phyloP scores from a whole-genome alignment of 2,113 vertebrate species.

The Laterallus jamaicensis region DNA sequence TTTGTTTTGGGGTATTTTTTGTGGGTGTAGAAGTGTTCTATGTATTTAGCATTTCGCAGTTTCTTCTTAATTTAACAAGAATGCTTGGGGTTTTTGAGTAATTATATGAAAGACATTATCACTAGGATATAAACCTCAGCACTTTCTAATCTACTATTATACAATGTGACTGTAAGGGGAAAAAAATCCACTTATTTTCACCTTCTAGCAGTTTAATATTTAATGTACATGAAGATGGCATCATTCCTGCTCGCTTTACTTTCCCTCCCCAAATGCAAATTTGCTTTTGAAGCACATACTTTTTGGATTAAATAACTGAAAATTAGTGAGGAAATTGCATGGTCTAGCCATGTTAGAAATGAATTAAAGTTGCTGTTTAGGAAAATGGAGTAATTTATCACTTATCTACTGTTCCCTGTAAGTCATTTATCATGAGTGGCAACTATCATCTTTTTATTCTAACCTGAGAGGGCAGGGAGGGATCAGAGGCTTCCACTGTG shows the following conservation, averaged over 20 bases:
- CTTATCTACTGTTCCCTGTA: background rate
- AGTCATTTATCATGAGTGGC: constrained; percentile 4
- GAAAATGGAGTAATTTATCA: constrained; percentile 24
- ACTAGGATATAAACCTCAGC: background rate
- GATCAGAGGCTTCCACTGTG: background rate
- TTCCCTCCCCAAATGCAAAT: background rate
- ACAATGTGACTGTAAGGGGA: background rate
- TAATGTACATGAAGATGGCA: background rate
- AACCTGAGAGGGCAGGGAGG: background rate
- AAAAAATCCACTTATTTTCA: background rate
- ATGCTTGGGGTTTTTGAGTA: rapidly evolving
- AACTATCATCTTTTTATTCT: background rate
- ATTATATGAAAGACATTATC: background rate
- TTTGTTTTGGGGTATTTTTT: background rate
- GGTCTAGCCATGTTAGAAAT: background rate
- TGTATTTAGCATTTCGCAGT: background rate
- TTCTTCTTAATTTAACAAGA: background rate
- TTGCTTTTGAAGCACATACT: background rate
- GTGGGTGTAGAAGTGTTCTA: background rate
- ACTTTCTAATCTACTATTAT: background rate
- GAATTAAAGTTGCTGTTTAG: constrained; percentile 27
- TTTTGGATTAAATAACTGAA: constrained; percentile 8
- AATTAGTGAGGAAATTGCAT: constrained; percentile 34
- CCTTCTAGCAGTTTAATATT: background rate
- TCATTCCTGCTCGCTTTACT: background rate